These are phyloP conservation scores for Aleiodes leptofemur DNA, from an alignment of 2,888 invertebrate species.

Conservation along the genomic window DNA sequence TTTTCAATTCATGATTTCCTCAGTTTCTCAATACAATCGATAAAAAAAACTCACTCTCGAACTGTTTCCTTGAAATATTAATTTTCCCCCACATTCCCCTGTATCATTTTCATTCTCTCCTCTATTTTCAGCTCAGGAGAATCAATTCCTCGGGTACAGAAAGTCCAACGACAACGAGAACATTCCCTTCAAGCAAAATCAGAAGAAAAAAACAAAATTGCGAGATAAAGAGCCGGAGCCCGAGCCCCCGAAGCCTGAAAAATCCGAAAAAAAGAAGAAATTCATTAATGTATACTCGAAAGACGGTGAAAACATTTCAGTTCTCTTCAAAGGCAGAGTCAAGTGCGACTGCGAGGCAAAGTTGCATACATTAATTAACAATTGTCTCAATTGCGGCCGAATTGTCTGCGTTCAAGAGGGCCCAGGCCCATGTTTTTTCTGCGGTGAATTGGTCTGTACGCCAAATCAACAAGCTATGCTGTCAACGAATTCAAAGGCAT, in stretches of 20 bases:
- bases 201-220: constrained; percentile 67
- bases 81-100: background rate
- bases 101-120: background rate
- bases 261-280: constrained; percentile 81
- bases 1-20: background rate
- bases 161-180: constrained; percentile 61
- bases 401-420: constrained; percentile 98
- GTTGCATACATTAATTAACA: constrained; percentile 92
- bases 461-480: constrained; percentile 83
- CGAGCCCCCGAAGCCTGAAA: constrained; percentile 55
- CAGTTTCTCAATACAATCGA: background rate
- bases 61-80: too few species aligned
- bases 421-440: constrained; percentile 96
- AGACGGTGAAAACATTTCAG: constrained; percentile 79
- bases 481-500: constrained; percentile 81
- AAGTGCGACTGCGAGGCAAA: constrained; percentile 95
- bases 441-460: constrained; percentile 90
- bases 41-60: background rate
- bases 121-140: constrained; percentile 52
- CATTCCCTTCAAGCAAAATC: constrained; percentile 63
- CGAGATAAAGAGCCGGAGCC: constrained; percentile 60
- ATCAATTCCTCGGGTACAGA: constrained; percentile 62
- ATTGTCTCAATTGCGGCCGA: constrained; percentile 95
- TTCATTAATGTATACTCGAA: constrained; percentile 84
- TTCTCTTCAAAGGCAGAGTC: constrained; percentile 80